These are phyloP conservation scores for Scotopteryx bipunctaria DNA, from an alignment of 2,888 invertebrate genomes.

Conservation along the genomic window DNA sequence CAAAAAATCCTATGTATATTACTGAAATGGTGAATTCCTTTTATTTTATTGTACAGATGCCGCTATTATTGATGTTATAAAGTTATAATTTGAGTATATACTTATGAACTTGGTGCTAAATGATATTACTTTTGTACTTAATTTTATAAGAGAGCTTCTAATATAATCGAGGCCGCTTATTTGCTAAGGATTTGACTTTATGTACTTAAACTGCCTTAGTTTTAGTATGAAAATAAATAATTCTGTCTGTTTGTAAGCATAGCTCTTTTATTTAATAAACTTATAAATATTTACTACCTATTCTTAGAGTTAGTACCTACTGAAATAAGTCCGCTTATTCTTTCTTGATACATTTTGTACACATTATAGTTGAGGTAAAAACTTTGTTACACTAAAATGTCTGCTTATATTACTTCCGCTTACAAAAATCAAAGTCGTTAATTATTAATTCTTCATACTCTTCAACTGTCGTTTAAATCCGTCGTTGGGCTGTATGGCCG, in stretches of 20 bases:
- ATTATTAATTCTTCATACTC: slow-evolving; percentile 40
- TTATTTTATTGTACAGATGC: not conserved
- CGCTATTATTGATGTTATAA: too few species aligned
- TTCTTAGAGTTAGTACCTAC: too few species aligned
- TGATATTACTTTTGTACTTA: slow-evolving; percentile 43
- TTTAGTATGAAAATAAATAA: slow-evolving; percentile 64
- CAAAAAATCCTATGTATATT: not conserved
- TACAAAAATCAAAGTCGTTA: too few species aligned
- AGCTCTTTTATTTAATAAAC: slow-evolving; percentile 42
- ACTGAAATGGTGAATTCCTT: not conserved
- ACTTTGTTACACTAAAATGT: not conserved
- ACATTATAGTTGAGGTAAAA: too few species aligned
- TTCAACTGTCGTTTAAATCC: slow-evolving; percentile 90
- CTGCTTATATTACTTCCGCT: too few species aligned
- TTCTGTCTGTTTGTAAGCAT: slow-evolving; percentile 61
- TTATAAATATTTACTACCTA: too few species aligned
- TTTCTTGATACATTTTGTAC: too few species aligned
- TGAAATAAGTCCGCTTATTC: too few species aligned
- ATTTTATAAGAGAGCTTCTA: slow-evolving; percentile 27
- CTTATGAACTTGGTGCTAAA: slow-evolving; percentile 70
- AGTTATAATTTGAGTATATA: slow-evolving; percentile 43
- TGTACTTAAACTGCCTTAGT: slow-evolving; percentile 70
- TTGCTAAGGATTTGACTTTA: slow-evolving; percentile 45
- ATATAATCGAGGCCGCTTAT: slow-evolving; percentile 29
- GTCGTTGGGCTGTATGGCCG: slow-evolving; percentile 89